Conservation (phyloP, 2,797 vertebrate genomes). For the Gobio occitaniae region DNA sequence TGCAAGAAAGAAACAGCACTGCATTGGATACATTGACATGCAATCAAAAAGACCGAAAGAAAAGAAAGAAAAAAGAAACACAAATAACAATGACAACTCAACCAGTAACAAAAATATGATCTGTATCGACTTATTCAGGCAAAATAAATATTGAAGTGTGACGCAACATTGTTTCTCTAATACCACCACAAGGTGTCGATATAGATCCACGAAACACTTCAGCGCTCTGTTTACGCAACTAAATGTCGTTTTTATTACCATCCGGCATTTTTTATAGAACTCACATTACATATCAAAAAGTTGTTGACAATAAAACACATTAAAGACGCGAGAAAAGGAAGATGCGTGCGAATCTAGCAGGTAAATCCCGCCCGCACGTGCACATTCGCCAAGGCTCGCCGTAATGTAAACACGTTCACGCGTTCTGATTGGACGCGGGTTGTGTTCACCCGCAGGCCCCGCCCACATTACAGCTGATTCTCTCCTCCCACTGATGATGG, state of each 20-base stretch:
- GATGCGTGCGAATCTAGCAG: constrained; percentile 67
- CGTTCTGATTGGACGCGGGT: constrained; percentile 66
- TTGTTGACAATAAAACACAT: background rate
- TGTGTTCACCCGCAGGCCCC: background rate
- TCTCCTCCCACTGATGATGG: constrained; percentile 64
- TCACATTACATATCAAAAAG: background rate
- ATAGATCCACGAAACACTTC: background rate
- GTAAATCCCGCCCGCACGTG: constrained; percentile 60
- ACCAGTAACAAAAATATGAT: too few species aligned
- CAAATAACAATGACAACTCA: too few species aligned
- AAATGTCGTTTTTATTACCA: background rate
- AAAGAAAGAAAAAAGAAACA: too few species aligned
- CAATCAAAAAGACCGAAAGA: too few species aligned
- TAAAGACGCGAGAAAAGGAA: background rate
- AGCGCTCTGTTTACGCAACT: too few species aligned
- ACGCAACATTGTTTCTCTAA: background rate
- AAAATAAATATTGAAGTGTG: background rate
- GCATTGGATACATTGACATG: too few species aligned
- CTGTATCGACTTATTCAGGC: background rate
- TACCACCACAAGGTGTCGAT: background rate
- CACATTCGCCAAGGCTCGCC: constrained; percentile 25
- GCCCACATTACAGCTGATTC: constrained; percentile 48
- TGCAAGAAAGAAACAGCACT: too few species aligned
- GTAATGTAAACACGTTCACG: background rate
- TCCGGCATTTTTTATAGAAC: background rate